Conservation (phyloP, 2,113 vertebrate species). For the Bagarius yarrelli region DNA sequence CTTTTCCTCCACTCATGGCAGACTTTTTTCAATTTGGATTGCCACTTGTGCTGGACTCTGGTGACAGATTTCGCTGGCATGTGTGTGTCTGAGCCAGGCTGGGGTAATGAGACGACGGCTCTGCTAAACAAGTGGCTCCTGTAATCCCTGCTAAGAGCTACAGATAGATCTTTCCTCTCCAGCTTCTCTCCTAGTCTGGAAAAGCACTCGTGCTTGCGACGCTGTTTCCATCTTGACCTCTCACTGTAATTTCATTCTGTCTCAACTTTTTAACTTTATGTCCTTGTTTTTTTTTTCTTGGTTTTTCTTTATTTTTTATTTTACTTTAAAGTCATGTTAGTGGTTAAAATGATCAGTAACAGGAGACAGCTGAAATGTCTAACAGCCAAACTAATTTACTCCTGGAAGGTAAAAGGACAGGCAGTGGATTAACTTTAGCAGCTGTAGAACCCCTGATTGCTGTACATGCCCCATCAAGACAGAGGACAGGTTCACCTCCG, state of each 20-base stretch:
- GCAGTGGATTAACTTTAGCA: slow-evolving; percentile 24
- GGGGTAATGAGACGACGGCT: slow-evolving; percentile 61
- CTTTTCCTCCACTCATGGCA: slow-evolving; percentile 55
- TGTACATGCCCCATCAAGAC: background rate
- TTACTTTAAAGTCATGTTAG: background rate
- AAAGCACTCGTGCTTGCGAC: slow-evolving; percentile 11
- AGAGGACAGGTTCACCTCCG: slow-evolving; percentile 33
- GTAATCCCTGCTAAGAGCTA: slow-evolving; percentile 60
- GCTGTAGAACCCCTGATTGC: slow-evolving; percentile 5
- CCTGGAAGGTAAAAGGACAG: slow-evolving; percentile 14
- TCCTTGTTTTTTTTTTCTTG: slow-evolving; percentile 17
- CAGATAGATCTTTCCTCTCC: slow-evolving; percentile 54
- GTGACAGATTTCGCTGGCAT: slow-evolving; percentile 66
- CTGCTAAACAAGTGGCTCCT: slow-evolving; percentile 64
- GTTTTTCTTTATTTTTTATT: background rate
- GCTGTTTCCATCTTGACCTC: slow-evolving; percentile 35
- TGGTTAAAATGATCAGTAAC: slow-evolving; percentile 14
- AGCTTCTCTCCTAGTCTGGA: slow-evolving; percentile 44
- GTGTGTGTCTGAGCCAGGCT: slow-evolving; percentile 57
- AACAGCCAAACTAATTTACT: slow-evolving; percentile 10
- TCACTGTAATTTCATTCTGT: slow-evolving; percentile 18
- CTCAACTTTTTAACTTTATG: background rate
- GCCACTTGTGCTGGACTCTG: slow-evolving; percentile 63
- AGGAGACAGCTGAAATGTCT: slow-evolving; percentile 18
- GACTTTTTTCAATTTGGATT: slow-evolving; percentile 69